Evolutionary conservation across 2,888 invertebrate species (phyloP), one percentile per base, ranked within the genome.

Genomic region (Perithous albicinctus): DNA sequence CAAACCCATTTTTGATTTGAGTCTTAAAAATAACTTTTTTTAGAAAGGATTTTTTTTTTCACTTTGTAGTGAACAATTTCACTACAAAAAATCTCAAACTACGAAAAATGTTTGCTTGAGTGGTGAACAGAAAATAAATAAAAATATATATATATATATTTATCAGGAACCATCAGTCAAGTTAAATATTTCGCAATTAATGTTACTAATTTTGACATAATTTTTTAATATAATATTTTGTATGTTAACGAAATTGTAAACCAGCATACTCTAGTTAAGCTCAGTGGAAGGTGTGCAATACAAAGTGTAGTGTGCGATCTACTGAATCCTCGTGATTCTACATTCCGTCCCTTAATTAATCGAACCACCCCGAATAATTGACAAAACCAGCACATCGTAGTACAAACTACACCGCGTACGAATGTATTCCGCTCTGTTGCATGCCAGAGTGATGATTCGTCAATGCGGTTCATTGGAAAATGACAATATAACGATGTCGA

Each of bases 381-480:
- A 61, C 12, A 20, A 61, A 38, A 10, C 61, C 5, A 5, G 12
- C 20, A 15, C 18, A 20, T 61, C 10, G 20, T 2, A 38, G 12
- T 20, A 20, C 61, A 5, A 61, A 10, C 20, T 56, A 15, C 56
- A 32, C 1, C 32, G 0, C 56, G 32, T 12, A n/a, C 5, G 15
- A 5, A 2, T 56, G 32, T 32, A 41, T 32, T 43, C 18, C 10
- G 38, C 41, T 70, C 54, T 15, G 41, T 26, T 54, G 32, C 32
- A 23, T 51, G 6, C 38, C 29, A 8, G 43, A 70, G 56, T 54
- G 54, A 70, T 43, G 43, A 70, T 59, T 26, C n/a, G 56, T 56
- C 41, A 15, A 6, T 15, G 38, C 23, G 70, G 29, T 56, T 43
- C 70, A 70, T 70, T 43, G 70, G 70, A 48, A 69, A 78, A 63